Evolutionary conservation across 2,797 vertebrate species (phyloP).

Genomic region (Argentina silus): DNA sequence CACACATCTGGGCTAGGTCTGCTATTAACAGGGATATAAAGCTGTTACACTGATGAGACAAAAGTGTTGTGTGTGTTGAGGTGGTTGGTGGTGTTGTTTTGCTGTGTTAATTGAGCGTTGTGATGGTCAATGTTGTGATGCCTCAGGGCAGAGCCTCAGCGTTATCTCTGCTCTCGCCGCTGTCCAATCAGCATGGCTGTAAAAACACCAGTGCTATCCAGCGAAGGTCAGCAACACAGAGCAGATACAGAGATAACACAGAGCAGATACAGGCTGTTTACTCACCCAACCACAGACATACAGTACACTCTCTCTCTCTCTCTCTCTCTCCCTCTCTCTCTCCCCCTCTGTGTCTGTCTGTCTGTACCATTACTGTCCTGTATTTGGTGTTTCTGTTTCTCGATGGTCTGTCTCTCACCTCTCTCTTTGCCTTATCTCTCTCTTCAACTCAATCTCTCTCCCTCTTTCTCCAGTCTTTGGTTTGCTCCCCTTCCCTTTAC

Average conservation of each 20-base stretch:
- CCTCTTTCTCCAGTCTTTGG: too few species aligned
- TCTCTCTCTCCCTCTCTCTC: background rate
- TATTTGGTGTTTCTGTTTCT: too few species aligned
- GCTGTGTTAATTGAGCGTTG: background rate
- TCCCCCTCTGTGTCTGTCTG: background rate
- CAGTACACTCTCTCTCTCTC: constrained; percentile 47
- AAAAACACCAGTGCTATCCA: background rate
- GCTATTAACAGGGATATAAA: background rate
- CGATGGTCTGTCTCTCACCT: too few species aligned
- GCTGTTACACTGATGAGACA: background rate
- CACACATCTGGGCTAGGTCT: constrained; percentile 50
- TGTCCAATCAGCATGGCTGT: background rate
- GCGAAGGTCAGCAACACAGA: constrained; percentile 44
- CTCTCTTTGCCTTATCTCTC: background rate
- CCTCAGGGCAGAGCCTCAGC: background rate
- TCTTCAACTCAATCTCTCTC: background rate
- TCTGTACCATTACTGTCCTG: background rate
- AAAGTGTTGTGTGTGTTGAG: background rate
- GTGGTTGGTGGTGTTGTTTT: background rate
- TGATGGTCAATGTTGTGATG: background rate
- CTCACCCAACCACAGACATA: constrained; percentile 46
- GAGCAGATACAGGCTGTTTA: constrained; percentile 32
- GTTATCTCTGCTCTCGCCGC: background rate
- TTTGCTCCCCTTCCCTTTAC: too few species aligned
- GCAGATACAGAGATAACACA: constrained; percentile 44